Evolutionary conservation across 2,888 invertebrate species (phyloP), one percentile per base, ranked within the genome.

Genomic region (Palloptera scutellata): DNA sequence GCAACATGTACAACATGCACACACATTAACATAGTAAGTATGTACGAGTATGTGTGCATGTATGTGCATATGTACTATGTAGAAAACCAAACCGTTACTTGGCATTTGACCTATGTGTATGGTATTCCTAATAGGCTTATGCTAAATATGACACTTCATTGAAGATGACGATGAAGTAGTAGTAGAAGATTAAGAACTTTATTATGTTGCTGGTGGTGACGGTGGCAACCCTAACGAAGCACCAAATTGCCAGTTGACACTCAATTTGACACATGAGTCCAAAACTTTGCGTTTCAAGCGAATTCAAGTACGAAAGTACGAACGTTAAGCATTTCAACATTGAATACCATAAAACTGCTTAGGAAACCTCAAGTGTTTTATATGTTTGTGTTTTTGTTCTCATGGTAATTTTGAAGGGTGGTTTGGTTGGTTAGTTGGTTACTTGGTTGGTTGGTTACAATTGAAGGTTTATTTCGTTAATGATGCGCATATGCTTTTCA

Each of bases 241-340:
- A 66, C 78, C 77, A 81, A 81, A 81, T 81, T 80, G 81, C 78
- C 80, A 82, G 82, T 81, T 82, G 81, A 81, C 81, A 81, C 81
- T 80, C 81, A 80, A 79, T 81, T 82, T 80, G 83, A 78, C 81
- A 66, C 41, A 61, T 61, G 61, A 66, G 55, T 40, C 55, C 51
- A 60, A 54, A 20, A 59, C 30, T 30, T 30, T 30, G 30, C 30
- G 30, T 4, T 30, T 30, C 6, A 30, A 30, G 6, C 30, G 30
- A 4, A 30, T 30, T 4, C 30, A 30, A 30, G 30, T 30, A 30
- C 6, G 30, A 30, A n/a, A n/a, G n/a, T n/a, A 30, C 30, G 30
- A 30, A 30, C 30, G 30, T 30, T 30, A 30, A 30, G 30, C 30
- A 30, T 30, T 2, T 30, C 30, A 30, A 2, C 30, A 30, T 30